phyloP scores from a whole-genome alignment of 2,797 vertebrate genomes.

The Sebastes iracundus region DNA sequence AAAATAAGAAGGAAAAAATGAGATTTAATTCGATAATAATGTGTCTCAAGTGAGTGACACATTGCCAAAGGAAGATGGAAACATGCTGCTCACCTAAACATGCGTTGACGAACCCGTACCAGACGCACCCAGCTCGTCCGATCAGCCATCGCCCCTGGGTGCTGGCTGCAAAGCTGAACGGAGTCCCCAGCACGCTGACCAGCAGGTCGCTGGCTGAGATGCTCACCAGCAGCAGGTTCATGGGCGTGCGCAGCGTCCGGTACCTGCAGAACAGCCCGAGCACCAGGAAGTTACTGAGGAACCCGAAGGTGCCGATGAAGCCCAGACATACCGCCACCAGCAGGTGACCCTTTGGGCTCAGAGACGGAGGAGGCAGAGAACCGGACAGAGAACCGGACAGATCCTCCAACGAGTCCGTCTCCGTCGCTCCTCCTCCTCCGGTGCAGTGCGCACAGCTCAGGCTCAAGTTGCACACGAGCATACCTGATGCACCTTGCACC shows the following conservation, averaged over 20 bases:
- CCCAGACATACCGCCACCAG: conserved; percentile 85
- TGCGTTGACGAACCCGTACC: conserved; percentile 87
- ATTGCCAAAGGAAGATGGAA: not conserved
- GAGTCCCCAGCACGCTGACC: conserved; percentile 84
- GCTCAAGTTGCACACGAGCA: conserved; percentile 82
- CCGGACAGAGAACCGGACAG: conserved; percentile 49
- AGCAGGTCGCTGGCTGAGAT: conserved; percentile 85
- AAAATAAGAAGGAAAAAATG: not conserved
- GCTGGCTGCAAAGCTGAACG: conserved; percentile 89
- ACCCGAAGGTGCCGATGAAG: conserved; percentile 84
- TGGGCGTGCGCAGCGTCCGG: conserved; percentile 85
- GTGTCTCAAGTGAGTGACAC: no score
- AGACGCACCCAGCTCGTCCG: conserved; percentile 83
- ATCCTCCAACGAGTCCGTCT: conserved; percentile 45
- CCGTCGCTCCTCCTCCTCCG: conserved; percentile 34
- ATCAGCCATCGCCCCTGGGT: conserved; percentile 86
- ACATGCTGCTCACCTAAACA: conserved; percentile 80
- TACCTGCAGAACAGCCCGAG: conserved; percentile 83
- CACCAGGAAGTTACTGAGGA: conserved; percentile 84
- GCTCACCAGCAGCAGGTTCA: conserved; percentile 86
- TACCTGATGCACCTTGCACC: conserved; percentile 55
- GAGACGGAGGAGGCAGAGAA: conserved; percentile 53
- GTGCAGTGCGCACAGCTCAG: conserved; percentile 74
- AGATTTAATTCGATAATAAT: not conserved
- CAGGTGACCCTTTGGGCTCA: conserved; percentile 81